Conservation (phyloP, 2,797 vertebrate genomes). For the Myripristis murdjan region DNA sequence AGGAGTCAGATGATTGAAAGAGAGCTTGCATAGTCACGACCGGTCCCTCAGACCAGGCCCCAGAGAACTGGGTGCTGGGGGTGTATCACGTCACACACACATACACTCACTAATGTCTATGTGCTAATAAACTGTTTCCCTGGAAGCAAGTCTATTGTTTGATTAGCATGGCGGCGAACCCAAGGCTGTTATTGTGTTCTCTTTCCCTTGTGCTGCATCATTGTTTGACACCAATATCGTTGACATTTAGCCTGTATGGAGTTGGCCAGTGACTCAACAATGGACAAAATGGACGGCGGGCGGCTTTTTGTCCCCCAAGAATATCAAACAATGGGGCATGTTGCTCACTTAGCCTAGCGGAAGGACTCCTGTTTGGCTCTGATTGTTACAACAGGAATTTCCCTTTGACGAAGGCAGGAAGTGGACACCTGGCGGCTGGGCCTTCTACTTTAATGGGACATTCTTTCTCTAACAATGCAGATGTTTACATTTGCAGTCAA, state of each 20-base stretch:
- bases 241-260: conserved; percentile 47
- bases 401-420: conserved; percentile 76
- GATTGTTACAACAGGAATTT: conserved; percentile 82
- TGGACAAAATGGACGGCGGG: conserved; percentile 30
- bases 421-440: conserved; percentile 77
- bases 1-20: conserved; percentile 45
- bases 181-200: conserved; percentile 17
- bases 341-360: conserved; percentile 55
- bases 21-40: conserved; percentile 13
- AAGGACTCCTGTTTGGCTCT: conserved; percentile 60
- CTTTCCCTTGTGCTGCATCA: conserved; percentile 47
- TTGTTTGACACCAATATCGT: conserved; percentile 46
- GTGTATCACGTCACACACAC: conserved; percentile 27
- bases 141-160: conserved; percentile 33
- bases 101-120: conserved; percentile 24
- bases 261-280: conserved; percentile 60
- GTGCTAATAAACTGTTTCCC: conserved; percentile 42
- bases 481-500: conserved; percentile 67
- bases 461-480: conserved; percentile 79
- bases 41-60: conserved; percentile 23
- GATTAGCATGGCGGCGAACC: conserved; percentile 16
- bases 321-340: conserved; percentile 71
- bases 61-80: conserved; percentile 25
- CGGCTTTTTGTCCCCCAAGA: conserved; percentile 51
- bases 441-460: conserved; percentile 66